Evolutionary conservation across 2,797 vertebrate species (phyloP).

Genomic region (Thalassophryne amazonica): DNA sequence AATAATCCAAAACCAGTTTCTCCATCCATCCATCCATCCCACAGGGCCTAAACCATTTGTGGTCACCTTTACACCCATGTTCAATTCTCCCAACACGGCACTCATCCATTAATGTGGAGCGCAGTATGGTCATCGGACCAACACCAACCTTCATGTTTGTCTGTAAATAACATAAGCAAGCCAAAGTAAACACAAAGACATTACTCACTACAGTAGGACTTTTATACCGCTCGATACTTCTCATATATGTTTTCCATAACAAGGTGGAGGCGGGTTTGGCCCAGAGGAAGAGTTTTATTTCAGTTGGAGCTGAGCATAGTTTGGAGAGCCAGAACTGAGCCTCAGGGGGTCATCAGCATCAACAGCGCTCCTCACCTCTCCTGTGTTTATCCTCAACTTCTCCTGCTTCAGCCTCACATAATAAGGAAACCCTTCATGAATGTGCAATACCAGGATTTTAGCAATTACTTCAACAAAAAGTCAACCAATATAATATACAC

Average conservation of each 20-base stretch:
- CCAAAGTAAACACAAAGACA: too few species aligned
- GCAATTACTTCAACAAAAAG: too few species aligned
- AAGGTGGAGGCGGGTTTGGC: neutral
- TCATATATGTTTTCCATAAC: conserved; percentile 3
- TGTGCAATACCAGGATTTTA: too few species aligned
- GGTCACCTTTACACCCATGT: conserved; percentile 21
- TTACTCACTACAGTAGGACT: conserved; percentile 13
- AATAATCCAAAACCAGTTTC: neutral
- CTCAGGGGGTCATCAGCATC: conserved; percentile 19
- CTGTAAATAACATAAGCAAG: neutral
- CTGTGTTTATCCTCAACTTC: conserved; percentile 31
- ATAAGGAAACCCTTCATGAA: too few species aligned
- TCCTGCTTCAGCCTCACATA: conserved; percentile 15
- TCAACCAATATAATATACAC: too few species aligned
- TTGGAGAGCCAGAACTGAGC: conserved; percentile 8
- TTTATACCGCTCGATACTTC: neutral
- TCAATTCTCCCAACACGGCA: conserved; percentile 50
- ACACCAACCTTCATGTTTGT: neutral
- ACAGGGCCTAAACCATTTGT: conserved; percentile 37
- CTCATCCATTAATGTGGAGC: conserved; percentile 23
- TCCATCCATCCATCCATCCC: conserved; percentile 20
- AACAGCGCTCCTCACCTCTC: conserved; percentile 28
- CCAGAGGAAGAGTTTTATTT: conserved; percentile 36
- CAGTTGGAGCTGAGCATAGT: conserved; percentile 30
- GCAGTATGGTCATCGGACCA: neutral